Percentiles rank a stretch among this genome's conserved stretches.
Evolutionary conservation across 2,113 vertebrate species (phyloP).

Genomic region (Peucedramus taeniatus): DNA sequence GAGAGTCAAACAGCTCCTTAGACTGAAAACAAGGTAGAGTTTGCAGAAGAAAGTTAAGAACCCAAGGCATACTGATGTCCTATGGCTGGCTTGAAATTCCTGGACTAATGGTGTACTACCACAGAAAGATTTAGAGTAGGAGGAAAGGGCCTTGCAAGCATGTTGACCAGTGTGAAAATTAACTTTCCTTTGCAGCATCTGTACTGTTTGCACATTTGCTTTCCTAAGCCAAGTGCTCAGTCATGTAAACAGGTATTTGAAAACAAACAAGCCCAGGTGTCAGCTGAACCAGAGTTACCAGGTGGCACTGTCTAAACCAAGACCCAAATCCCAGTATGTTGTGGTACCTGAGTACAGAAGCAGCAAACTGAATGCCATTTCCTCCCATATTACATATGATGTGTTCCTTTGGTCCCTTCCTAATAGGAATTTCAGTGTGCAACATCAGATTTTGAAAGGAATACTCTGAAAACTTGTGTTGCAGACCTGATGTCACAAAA

Average conservation of each 20-base stretch:
- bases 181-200: not conserved
- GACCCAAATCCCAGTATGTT: not conserved
- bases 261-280: not conserved
- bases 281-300: not conserved
- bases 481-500: not conserved
- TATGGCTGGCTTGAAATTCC: not conserved
- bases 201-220: not conserved
- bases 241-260: not conserved
- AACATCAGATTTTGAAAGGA: not conserved
- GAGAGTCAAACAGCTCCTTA: not conserved
- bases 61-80: not conserved
- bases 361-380: not conserved
- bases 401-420: not conserved
- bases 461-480: not conserved
- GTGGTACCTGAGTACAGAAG: not conserved
- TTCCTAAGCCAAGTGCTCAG: not conserved
- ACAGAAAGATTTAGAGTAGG: not conserved
- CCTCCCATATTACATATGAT: not conserved
- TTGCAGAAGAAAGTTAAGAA: not conserved
- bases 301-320: not conserved
- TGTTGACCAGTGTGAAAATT: not conserved
- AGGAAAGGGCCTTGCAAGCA: not conserved
- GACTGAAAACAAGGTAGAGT: not conserved
- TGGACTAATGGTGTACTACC: not conserved
- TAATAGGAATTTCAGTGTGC: not conserved